These are phyloP conservation scores for Cydia splendana DNA, from an alignment of 1,140 invertebrate species.

Conservation along the genomic window DNA sequence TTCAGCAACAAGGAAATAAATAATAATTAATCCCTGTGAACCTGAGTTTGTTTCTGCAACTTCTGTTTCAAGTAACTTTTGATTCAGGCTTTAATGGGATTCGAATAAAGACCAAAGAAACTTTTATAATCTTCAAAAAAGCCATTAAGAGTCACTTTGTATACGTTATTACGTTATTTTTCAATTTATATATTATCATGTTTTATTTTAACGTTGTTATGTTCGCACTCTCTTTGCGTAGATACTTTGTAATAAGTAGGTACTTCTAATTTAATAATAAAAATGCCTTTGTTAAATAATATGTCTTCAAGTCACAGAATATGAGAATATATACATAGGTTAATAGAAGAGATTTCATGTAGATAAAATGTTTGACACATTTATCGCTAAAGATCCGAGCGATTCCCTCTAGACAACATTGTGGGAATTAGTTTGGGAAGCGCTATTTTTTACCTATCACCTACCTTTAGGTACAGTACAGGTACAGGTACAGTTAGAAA, in stretches of 20 bases:
- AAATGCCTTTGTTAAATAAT: no score
- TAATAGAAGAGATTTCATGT: no score
- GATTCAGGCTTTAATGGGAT: conserved; percentile 1
- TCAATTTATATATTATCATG: neutral
- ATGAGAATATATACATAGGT: no score
- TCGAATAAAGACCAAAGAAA: neutral
- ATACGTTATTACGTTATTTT: neutral
- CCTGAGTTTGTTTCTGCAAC: neutral
- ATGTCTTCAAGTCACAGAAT: no score
- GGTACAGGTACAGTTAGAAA: no score
- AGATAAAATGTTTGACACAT: no score
- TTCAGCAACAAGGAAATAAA: neutral
- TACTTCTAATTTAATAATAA: no score
- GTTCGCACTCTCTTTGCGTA: neutral
- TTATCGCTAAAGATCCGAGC: no score
- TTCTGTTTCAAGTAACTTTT: neutral
- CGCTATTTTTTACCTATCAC: no score
- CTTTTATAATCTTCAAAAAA: neutral
- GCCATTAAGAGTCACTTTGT: neutral
- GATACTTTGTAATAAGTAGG: neutral
- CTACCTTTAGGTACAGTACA: no score
- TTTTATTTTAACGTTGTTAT: neutral
- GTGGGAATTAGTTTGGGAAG: no score
- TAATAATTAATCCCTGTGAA: neutral
- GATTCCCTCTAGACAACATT: no score